Conservation (phyloP, 2,888 invertebrate species). For the Sarcophaga caerulescens region DNA sequence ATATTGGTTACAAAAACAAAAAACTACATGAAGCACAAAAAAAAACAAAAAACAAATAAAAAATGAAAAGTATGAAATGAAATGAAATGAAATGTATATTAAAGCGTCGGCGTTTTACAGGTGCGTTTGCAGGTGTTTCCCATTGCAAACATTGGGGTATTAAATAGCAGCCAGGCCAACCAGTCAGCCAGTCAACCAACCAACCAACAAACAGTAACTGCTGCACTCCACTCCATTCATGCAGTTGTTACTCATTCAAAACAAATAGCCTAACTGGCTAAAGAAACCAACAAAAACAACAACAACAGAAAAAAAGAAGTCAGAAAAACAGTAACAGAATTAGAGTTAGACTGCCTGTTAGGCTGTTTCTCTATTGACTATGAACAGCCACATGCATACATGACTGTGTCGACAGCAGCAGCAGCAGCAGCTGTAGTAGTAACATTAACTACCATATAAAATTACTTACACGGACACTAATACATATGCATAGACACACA, state of each 20-base stretch:
- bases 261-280: slow-evolving; percentile 46
- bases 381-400: background rate
- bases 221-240: slow-evolving; percentile 26
- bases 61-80: slow-evolving; percentile 4
- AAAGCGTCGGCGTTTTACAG: slow-evolving; percentile 70
- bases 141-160: slow-evolving; percentile 60
- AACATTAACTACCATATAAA: slow-evolving; percentile 36
- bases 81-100: slow-evolving; percentile 49
- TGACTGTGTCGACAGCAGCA: too few species aligned
- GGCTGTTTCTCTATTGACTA: slow-evolving; percentile 24
- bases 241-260: slow-evolving; percentile 48
- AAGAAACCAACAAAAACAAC: slow-evolving; percentile 10
- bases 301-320: background rate
- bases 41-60: background rate
- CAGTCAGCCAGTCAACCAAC: background rate
- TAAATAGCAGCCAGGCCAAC: slow-evolving; percentile 24
- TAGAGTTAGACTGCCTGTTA: slow-evolving; percentile 41
- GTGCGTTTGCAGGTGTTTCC: slow-evolving; percentile 71
- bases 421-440: slow-evolving; percentile 11
- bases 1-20: background rate
- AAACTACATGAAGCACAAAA: background rate
- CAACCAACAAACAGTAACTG: slow-evolving; percentile 22
- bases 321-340: too few species aligned
- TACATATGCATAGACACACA: background rate
- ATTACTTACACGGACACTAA: slow-evolving; percentile 22